Evolutionary conservation across 2,113 vertebrate species (phyloP).

Genomic region (Passerina amoena): DNA sequence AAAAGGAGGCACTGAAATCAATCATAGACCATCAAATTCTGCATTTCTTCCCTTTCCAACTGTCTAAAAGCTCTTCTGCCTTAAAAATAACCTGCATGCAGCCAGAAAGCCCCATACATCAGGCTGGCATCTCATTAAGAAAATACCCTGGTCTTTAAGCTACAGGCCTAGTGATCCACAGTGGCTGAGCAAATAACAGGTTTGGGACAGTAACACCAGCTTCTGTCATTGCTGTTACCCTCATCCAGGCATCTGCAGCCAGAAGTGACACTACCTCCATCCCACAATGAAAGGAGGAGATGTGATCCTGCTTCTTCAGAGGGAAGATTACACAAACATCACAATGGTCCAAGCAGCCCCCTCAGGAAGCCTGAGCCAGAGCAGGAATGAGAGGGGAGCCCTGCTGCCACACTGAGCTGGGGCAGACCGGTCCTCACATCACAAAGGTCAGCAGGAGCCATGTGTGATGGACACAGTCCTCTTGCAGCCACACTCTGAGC

Average conservation of each 20-base stretch:
- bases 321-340: background rate
- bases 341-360: rapidly evolving
- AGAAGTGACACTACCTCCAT: background rate
- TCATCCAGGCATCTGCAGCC: background rate
- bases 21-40: background rate
- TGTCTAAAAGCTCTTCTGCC: slow-evolving; percentile 2
- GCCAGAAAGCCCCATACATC: background rate
- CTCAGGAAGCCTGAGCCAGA: background rate
- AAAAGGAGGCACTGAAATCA: background rate
- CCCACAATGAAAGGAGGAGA: background rate
- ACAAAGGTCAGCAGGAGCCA: background rate
- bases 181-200: background rate
- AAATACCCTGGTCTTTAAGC: background rate
- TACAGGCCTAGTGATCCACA: background rate
- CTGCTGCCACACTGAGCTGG: rapidly evolving
- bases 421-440: background rate
- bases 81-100: slow-evolving; percentile 27
- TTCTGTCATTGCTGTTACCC: background rate
- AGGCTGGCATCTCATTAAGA: background rate
- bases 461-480: background rate
- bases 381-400: background rate
- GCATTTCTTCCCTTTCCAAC: background rate
- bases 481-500: background rate
- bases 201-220: background rate
- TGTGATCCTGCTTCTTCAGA: background rate